Base-by-base conservation (phyloP, 1,140 invertebrate species). In the Macrotrachela quadricornifera region DNA sequence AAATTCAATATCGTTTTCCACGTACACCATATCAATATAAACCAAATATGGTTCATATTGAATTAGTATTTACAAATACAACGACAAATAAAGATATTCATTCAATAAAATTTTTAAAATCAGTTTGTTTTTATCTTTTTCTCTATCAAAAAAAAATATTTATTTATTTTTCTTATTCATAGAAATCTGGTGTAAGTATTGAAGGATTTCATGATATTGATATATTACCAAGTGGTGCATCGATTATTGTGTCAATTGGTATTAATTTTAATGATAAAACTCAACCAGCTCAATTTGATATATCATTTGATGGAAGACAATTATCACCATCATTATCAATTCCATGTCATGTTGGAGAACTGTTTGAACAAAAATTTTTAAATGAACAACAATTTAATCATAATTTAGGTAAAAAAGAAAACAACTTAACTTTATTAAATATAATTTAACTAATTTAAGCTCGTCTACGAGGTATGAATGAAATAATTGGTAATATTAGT, bases 261-360 rank as follows among this genome's bases (percentile, higher is more conserved):
- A 76, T 94, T 21, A 87, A 95, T 72, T 95, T 87, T 65, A 87
- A 85, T 58, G 90, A 95, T 66, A 85, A 83, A 6, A 87, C 82
- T 45, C 85, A 90, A 68, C 77, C 82, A 1, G 79, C 83, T 8
- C 76, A 77, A 44, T 81, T 92, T 68, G 79, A 83, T 59, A 74
- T 92, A 36, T 47, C 44, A 13, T 42, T 42, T 43, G 51, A 53
- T 40, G 40, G 44, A 16, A 42, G 13, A n/a, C 37, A 46, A 16
- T 44, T 44, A 6, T 37, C 44, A n/a, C 46, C 44, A 41, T 47
- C 51, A 13, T 17, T 47, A 13, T 75, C 64, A 67, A 74, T 95
- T 18, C 79, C 80, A 61, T 79, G 86, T 37, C 78, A 81, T 9
- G 78, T 92, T 44, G 87, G 88, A 1, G 91, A 95, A 72, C 73